A percentile compares a stretch with the other conserved stretches of the same genome.
Evolutionary conservation across 1,140 invertebrate genomes (phyloP).

Genomic region (Drosophila ogumai): DNA sequence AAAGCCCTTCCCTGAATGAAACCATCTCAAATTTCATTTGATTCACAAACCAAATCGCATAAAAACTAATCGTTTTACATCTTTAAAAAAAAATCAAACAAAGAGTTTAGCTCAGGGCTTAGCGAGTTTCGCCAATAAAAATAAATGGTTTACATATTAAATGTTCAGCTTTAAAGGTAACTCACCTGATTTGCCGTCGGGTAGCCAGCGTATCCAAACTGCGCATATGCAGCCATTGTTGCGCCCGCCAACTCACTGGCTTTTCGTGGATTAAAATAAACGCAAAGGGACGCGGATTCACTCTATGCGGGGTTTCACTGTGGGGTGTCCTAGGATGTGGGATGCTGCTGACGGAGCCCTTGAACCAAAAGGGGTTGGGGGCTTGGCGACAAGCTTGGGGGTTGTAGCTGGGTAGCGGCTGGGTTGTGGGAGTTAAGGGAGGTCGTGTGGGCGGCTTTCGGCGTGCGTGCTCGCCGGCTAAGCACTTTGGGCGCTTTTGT

Average conservation of each 20-base stretch:
- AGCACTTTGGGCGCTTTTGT: constrained; percentile 78
- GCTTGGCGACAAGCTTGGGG: constrained; percentile 15
- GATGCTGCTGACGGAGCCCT: constrained; percentile 50
- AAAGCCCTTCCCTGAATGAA: neutral
- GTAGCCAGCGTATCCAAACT: constrained; percentile 83
- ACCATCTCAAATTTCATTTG: neutral
- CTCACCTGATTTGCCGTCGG: constrained; percentile 84
- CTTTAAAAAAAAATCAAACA: neutral
- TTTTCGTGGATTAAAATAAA: constrained; percentile 20
- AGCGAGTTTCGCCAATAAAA: constrained; percentile 12
- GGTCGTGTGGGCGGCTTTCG: constrained; percentile 37
- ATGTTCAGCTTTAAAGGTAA: constrained; percentile 1
- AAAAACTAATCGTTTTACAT: constrained; percentile 5
- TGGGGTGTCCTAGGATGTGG: constrained; percentile 64
- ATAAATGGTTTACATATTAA: constrained; percentile 8
- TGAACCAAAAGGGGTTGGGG: constrained; percentile 27
- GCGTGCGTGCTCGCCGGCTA: constrained; percentile 73
- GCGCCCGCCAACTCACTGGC: constrained; percentile 43
- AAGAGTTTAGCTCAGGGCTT: neutral
- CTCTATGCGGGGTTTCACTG: constrained; percentile 51
- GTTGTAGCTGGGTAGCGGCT: neutral
- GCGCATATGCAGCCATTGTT: constrained; percentile 84
- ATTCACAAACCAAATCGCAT: constrained; percentile 6
- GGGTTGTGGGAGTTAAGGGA: constrained; percentile 16
- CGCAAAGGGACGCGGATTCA: constrained; percentile 40